Evolutionary conservation across 1,140 invertebrate genomes (phyloP), one percentile per base, ranked within the genome.

Genomic region (Dolichoris vasculosae): DNA sequence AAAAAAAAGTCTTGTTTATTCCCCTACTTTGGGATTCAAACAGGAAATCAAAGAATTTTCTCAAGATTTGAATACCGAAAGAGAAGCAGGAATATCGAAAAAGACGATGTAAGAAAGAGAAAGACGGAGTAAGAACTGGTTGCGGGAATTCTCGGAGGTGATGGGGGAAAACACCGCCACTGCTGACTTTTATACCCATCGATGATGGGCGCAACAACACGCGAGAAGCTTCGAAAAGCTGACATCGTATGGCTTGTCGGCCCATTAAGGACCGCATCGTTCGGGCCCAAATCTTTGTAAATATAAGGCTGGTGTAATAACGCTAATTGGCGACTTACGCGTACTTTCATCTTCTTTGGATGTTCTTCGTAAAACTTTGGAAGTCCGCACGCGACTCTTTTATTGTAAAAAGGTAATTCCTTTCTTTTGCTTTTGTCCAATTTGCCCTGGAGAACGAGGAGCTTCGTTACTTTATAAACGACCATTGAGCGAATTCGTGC

Each of bases 231-330:
- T 63, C 87, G 86, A 87, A 88, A 88, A 89, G 82, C 73, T 83
- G 83, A 86, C 86, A 83, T 80, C 86, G 64, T 84, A 87, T 78
- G 83, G 87, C 59, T 87, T 88, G 88, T 87, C 88, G 78, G 83
- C 73, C 82, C 85, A 89, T 89, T 87, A 84, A 83, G 69, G 63
- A 63, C 86, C 78, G 67, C 86, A 89, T 88, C 86, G 73, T 69
- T 77, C 78, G 84, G 46, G n/a, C 76, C 69, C 79, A 40, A 77
- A 63, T 59, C 32, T 78, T 55, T 59, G 55, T 59, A 82, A 86
- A 85, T 83, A 73, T 38, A 64, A 48, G 55, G 38, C 51, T 20
- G 51, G 51, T n/a, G 84, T 46, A 85, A 85, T 85, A 85, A 75
- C 77, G 30, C 84, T 85, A 85, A 85, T 85, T 85, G 78, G 84